These are phyloP conservation scores for Lynx canadensis DNA, from an alignment of 2,113 vertebrate genomes.

Conservation along the genomic window DNA sequence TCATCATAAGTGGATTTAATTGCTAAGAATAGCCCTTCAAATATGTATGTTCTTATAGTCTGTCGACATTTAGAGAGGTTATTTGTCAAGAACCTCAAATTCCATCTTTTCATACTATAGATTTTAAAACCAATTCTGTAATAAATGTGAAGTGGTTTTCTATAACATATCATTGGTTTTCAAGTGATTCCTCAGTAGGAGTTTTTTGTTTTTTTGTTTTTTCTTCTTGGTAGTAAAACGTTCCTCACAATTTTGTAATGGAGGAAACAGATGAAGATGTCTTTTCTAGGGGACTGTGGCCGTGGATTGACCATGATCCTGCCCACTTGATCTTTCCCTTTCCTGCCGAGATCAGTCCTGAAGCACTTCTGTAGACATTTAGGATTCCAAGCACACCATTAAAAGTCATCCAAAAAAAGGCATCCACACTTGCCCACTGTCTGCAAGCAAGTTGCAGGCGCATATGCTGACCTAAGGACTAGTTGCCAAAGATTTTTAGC, in stretches of 20 bases:
- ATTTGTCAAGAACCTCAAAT: neutral
- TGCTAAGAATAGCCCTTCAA: neutral
- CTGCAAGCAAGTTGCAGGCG: neutral
- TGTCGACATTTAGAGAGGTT: neutral
- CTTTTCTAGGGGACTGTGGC: neutral
- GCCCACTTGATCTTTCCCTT: neutral
- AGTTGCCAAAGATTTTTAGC: neutral
- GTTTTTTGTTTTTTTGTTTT: neutral
- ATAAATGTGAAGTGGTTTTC: neutral
- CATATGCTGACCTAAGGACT: neutral
- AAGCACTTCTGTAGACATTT: no score
- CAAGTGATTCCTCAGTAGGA: conserved; percentile 1
- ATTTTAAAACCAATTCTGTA: neutral
- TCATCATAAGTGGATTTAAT: neutral
- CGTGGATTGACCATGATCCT: no score
- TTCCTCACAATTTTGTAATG: neutral
- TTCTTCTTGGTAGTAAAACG: neutral
- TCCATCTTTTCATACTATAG: neutral
- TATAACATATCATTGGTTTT: neutral
- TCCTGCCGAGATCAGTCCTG: neutral
- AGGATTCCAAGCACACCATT: neutral
- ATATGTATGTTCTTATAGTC: neutral
- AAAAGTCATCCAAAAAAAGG: neutral
- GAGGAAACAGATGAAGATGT: neutral
- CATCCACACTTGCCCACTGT: neutral